Percentiles rank a stretch among this genome's conserved stretches.
These are phyloP conservation scores for Sciurus vulgaris DNA, from an alignment of 2,797 vertebrate genomes.

Conservation along the genomic window DNA sequence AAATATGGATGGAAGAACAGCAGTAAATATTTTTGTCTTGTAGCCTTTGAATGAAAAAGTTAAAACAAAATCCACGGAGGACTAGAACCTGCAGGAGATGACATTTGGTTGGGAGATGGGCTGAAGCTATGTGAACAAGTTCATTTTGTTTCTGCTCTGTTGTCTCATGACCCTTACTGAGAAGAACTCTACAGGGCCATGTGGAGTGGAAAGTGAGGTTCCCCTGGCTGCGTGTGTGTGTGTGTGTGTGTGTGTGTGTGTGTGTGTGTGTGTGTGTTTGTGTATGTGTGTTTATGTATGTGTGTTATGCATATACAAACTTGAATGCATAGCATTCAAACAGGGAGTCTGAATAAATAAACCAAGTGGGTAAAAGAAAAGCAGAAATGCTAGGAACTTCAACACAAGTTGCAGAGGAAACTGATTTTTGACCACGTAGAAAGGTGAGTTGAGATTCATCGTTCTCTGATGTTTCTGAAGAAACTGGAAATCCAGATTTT, in stretches of 20 bases:
- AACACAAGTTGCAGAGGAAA: neutral
- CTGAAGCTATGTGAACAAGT: neutral
- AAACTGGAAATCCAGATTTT: neutral
- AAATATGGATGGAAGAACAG: neutral
- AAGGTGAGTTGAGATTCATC: neutral
- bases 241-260: neutral
- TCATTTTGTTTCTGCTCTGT: neutral
- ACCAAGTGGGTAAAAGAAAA: neutral
- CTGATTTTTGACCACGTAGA: neutral
- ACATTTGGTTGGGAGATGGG: neutral
- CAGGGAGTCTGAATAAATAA: neutral
- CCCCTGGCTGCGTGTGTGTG: neutral
- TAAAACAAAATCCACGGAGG: neutral
- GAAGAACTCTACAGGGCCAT: neutral
- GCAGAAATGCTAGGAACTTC: too few species aligned
- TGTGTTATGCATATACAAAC: neutral
- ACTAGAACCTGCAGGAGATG: neutral
- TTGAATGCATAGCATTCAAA: neutral
- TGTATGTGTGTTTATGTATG: neutral
- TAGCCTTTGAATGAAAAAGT: neutral
- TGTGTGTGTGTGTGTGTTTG: neutral
- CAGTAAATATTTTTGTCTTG: neutral
- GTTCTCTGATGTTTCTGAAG: slow-evolving; percentile 39
- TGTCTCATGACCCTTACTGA: neutral
- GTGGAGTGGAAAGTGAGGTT: neutral